phyloP scores from a whole-genome alignment of 2,797 vertebrate species.

The Hylomyscus alleni region DNA sequence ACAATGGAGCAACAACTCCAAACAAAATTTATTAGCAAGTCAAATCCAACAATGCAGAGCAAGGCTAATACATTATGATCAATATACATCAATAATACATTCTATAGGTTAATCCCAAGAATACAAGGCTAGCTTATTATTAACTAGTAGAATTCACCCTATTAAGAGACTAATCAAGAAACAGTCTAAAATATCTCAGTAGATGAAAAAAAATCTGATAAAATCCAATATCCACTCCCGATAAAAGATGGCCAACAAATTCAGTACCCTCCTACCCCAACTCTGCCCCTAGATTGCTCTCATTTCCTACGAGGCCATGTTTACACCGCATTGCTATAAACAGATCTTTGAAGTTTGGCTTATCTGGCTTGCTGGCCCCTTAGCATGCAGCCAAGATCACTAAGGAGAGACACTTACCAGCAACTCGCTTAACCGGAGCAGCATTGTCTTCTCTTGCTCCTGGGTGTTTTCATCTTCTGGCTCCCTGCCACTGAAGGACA shows the following conservation, averaged over 20 bases:
- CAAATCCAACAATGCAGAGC: neutral
- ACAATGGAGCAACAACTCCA: neutral
- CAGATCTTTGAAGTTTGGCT: neutral
- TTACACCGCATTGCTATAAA: no score
- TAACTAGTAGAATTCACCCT: neutral
- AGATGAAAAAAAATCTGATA: neutral
- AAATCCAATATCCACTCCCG: neutral
- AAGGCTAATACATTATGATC: neutral
- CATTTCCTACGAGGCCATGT: rapidly evolving
- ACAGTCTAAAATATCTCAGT: neutral
- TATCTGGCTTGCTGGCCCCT: neutral
- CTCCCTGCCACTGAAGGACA: conserved; percentile 88
- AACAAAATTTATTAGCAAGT: neutral
- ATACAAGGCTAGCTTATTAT: neutral
- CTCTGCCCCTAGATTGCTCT: neutral
- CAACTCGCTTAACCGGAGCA: conserved; percentile 90
- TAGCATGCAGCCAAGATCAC: no score
- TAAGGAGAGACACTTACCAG: conserved; percentile 88
- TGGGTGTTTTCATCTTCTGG: conserved; percentile 80
- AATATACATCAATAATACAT: neutral
- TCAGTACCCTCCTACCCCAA: neutral
- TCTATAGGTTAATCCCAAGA: neutral
- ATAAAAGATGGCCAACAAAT: neutral
- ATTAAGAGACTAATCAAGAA: neutral
- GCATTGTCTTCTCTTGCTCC: conserved; percentile 89